Percentiles rank a stretch among this genome's conserved stretches.
Conservation (phyloP, 2,113 vertebrate genomes). For the Bombycilla garrulus region DNA sequence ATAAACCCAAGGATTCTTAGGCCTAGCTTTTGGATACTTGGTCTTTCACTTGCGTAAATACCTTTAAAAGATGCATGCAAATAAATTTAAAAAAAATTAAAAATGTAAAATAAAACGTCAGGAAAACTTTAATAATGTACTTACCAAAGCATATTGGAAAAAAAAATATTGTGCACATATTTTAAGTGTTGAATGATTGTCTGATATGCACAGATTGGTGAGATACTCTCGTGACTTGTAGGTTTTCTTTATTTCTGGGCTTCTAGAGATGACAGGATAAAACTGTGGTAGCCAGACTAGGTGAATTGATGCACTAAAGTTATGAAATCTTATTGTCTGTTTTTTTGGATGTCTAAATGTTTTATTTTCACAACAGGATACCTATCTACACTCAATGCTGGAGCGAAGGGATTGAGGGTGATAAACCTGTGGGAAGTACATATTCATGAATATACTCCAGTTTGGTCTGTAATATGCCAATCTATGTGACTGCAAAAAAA, state of each 20-base stretch:
- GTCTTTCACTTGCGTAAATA: neutral
- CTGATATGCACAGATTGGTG: constrained; percentile 1
- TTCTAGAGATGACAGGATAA: neutral
- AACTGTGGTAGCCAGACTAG: neutral
- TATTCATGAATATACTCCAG: neutral
- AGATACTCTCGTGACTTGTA: neutral
- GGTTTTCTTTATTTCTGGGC: neutral
- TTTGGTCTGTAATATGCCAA: neutral
- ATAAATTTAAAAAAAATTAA: neutral
- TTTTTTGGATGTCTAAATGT: neutral
- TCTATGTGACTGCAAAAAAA: rapidly evolving
- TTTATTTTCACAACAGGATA: neutral
- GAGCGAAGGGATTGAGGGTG: neutral
- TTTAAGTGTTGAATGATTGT: neutral
- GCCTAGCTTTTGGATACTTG: neutral
- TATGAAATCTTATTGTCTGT: neutral
- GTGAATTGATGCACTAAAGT: neutral
- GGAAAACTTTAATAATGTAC: neutral
- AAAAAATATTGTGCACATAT: neutral
- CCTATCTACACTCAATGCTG: neutral
- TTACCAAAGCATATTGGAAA: constrained; percentile 3
- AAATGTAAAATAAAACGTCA: too few relatives aligned
- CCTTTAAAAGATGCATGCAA: neutral
- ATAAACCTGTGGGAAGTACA: neutral
- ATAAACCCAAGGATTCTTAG: neutral